These are phyloP conservation scores for Drosophila takahashii DNA, from an alignment of 1,140 invertebrate species.

Conservation along the genomic window DNA sequence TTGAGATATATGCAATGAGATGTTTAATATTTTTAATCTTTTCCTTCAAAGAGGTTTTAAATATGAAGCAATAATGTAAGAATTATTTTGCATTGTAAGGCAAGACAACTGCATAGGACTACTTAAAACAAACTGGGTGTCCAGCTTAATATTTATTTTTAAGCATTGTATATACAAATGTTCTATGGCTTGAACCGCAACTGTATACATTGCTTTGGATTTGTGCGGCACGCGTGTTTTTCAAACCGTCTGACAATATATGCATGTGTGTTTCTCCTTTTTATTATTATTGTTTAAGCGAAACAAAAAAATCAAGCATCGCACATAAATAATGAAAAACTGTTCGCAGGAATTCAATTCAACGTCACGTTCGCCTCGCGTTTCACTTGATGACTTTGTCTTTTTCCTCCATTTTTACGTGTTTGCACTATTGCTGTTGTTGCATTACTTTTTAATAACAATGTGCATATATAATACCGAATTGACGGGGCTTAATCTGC, in stretches of 20 bases:
- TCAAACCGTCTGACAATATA: conserved; percentile 27
- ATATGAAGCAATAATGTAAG: too few relatives aligned
- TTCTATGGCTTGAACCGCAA: background rate
- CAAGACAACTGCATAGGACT: too few relatives aligned
- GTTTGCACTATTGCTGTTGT: conserved; percentile 44
- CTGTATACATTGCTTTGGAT: conserved; percentile 5
- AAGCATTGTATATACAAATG: too few relatives aligned
- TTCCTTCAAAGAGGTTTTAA: too few relatives aligned
- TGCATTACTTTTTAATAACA: conserved; percentile 23
- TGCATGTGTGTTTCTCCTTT: conserved; percentile 11
- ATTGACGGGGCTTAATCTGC: conserved; percentile 40
- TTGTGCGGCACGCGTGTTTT: conserved; percentile 43
- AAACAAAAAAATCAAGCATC: conserved; percentile 22
- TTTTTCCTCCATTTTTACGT: conserved; percentile 57
- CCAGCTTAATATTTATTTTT: too few relatives aligned
- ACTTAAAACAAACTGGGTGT: too few relatives aligned
- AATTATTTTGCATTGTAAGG: too few relatives aligned
- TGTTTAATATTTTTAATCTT: too few relatives aligned
- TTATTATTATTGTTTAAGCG: conserved; percentile 46
- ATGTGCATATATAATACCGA: conserved; percentile 48
- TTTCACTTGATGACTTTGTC: conserved; percentile 55
- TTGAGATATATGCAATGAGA: too few relatives aligned
- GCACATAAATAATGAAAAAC: conserved; percentile 39
- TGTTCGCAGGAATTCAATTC: conserved; percentile 71
- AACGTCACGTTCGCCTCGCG: conserved; percentile 70